Evolutionary conservation across 2,888 invertebrate species (phyloP).

Genomic region (Linyphia triangularis): DNA sequence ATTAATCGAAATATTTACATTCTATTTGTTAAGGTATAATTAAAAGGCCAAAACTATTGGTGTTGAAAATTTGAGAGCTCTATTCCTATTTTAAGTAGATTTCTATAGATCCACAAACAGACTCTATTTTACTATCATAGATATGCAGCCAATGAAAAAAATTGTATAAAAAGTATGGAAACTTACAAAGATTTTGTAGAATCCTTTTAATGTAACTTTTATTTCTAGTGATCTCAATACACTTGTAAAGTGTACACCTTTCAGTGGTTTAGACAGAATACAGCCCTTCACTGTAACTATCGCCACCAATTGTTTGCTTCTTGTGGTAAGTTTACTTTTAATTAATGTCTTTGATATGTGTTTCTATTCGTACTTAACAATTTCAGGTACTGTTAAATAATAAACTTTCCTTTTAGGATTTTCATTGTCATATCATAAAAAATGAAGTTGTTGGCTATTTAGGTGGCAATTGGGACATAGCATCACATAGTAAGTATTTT

Average conservation of each 20-base stretch:
- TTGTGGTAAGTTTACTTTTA: slow-evolving; percentile 83
- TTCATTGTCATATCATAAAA: slow-evolving; percentile 95
- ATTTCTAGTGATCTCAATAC: slow-evolving; percentile 85
- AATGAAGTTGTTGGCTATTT: slow-evolving; percentile 97
- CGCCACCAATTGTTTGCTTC: slow-evolving; percentile 88
- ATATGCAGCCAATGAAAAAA: no score
- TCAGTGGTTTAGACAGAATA: slow-evolving; percentile 91
- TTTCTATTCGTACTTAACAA: background rate
- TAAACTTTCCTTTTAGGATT: slow-evolving; percentile 82
- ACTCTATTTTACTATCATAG: no score
- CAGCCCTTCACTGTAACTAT: slow-evolving; percentile 95
- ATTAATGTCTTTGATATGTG: background rate
- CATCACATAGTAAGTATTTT: slow-evolving; percentile 89
- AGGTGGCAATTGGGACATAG: slow-evolving; percentile 96
- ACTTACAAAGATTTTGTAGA: background rate
- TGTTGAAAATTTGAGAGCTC: no score
- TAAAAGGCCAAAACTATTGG: no score
- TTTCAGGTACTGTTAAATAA: background rate
- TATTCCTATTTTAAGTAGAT: no score
- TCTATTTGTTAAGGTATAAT: no score
- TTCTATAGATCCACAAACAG: no score
- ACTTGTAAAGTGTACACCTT: slow-evolving; percentile 92
- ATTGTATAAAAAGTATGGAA: background rate
- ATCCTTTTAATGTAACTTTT: background rate
- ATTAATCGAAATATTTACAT: background rate